phyloP scores from a whole-genome alignment of 2,113 vertebrate genomes.

The Shinisaurus crocodilurus region DNA sequence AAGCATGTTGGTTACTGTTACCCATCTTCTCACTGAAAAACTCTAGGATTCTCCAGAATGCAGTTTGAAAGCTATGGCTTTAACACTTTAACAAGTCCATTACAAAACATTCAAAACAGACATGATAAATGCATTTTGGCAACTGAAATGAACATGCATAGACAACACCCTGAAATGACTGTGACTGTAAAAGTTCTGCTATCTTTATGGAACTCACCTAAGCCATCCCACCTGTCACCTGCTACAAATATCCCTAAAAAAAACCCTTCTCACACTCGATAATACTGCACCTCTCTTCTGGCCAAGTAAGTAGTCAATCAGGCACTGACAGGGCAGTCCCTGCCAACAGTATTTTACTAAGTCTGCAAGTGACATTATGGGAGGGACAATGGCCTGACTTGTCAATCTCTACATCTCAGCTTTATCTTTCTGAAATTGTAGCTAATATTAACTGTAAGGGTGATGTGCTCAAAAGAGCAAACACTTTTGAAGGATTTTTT shows the following conservation, averaged over 20 bases:
- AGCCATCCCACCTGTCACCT: not conserved
- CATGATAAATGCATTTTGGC: not conserved
- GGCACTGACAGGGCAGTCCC: not conserved
- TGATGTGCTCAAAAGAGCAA: not conserved
- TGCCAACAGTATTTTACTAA: not conserved
- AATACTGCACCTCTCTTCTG: not conserved
- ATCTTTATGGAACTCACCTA: not conserved
- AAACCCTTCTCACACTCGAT: too few relatives aligned
- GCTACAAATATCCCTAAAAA: not conserved
- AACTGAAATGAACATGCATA: not conserved
- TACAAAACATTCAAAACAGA: too few relatives aligned
- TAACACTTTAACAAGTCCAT: too few relatives aligned
- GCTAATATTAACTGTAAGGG: not conserved
- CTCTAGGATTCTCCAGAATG: too few relatives aligned
- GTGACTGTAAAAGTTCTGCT: not conserved
- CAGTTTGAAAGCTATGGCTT: too few relatives aligned
- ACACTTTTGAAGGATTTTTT: not conserved
- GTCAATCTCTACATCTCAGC: not conserved
- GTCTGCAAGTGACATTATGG: not conserved
- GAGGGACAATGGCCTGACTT: not conserved
- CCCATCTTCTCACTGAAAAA: too few relatives aligned
- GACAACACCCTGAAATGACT: not conserved
- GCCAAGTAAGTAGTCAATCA: not conserved
- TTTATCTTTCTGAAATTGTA: not conserved
- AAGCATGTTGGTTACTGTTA: too few relatives aligned